Base-by-base conservation (phyloP, 2,797 vertebrate species). In the Zenarchopterus dispar region DNA sequence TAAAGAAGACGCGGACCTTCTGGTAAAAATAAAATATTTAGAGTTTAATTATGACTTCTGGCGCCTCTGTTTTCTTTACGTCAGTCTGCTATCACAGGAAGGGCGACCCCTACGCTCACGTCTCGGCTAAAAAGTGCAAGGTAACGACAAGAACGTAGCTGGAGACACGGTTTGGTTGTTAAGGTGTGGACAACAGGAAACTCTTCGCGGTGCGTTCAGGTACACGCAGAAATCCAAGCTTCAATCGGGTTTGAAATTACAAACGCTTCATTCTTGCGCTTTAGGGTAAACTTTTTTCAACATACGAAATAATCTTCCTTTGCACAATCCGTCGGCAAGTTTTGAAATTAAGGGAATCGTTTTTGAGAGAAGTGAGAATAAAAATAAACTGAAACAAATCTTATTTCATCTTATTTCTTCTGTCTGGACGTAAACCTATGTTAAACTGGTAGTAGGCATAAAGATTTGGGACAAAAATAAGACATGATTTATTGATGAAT, bases 11-110 rank as follows among this genome's bases (percentile, higher is more conserved):
- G 59, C 0, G 0, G 0, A 17, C 28, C 6, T 4, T 57, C 31
- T 5, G 5, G 19, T 62, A 5, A 66, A 70, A 63, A n/a, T 5
- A 5, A 0, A 19, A 24, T 6, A 8, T 33, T 49, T 28, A 43
- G 1, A 62, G 23, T 51, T 39, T 54, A 55, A 75, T 73, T 68
- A 24, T 18, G 0, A 0, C 51, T 0, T n/a, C 33, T 2, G 50
- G 5, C 45, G 10, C 50, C 47, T 22, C 24, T 16, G 64, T 46
- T 36, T 66, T 58, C 55, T 70, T 71, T 52, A 77, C 80, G 82
- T 80, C 80, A 77, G 11, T 79, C 84, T 81, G 67, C 62, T 51
- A 8, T 13, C 11, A 44, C 51, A 53, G 57, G 76, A 83, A 84
- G 73, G 75, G 75, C 70, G 63, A 76, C 59, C 49, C 7, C 42